These are phyloP conservation scores for Albula goreensis DNA, from an alignment of 2,113 vertebrate species.

Conservation along the genomic window DNA sequence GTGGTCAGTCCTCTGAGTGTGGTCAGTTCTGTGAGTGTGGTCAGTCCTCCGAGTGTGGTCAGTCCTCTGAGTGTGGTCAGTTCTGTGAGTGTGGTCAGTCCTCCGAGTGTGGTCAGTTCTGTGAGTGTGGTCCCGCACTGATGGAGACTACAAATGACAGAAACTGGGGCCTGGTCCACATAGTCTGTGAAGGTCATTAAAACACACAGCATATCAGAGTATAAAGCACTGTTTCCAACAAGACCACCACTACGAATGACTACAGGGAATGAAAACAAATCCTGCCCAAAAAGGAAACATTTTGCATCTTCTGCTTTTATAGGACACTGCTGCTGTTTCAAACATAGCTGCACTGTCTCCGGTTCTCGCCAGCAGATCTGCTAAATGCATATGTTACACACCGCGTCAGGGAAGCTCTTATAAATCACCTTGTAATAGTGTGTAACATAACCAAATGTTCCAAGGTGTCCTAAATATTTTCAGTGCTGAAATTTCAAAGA, in stretches of 20 bases:
- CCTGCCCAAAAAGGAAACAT: neutral
- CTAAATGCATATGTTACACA: neutral
- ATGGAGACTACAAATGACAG: neutral
- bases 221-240: neutral
- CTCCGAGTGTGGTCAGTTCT: neutral
- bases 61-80: neutral
- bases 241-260: neutral
- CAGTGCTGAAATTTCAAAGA: neutral
- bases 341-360: neutral
- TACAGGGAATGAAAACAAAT: neutral
- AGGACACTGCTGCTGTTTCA: neutral
- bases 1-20: no score
- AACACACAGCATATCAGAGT: neutral
- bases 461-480: neutral
- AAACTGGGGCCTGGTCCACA: neutral
- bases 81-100: neutral
- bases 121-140: neutral
- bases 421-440: neutral
- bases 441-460: neutral
- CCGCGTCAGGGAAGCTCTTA: neutral
- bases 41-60: no score
- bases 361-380: neutral
- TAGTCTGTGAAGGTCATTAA: neutral
- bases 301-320: neutral
- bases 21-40: no score